phyloP scores from a whole-genome alignment of 2,888 invertebrate genomes.

The Lapara coniferarum region DNA sequence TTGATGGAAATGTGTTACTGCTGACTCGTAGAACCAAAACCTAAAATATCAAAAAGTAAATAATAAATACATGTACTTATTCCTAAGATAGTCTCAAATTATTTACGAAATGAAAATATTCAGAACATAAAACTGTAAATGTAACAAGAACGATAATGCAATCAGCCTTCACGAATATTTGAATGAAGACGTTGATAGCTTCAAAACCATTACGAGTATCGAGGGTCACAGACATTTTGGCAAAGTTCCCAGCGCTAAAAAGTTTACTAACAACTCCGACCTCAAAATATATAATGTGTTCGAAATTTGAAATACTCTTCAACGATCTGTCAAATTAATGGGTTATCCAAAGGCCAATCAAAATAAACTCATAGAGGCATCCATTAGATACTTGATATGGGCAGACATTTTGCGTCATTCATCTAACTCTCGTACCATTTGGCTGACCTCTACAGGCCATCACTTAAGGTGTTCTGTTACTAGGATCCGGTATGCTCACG shows the following conservation, averaged over 20 bases:
- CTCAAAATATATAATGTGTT: neutral
- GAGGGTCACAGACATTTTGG: slow-evolving; percentile 2
- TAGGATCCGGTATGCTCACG: slow-evolving; percentile 28
- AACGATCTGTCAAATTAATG: slow-evolving; percentile 16
- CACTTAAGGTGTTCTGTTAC: slow-evolving; percentile 66
- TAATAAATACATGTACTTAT: no score
- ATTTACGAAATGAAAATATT: no score
- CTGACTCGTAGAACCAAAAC: no score
- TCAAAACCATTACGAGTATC: slow-evolving; percentile 5
- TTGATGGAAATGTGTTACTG: no score
- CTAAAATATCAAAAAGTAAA: no score
- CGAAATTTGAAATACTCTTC: neutral
- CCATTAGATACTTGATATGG: slow-evolving; percentile 65
- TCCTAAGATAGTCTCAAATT: no score
- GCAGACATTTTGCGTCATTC: slow-evolving; percentile 45
- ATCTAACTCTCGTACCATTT: slow-evolving; percentile 39
- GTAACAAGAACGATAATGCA: neutral
- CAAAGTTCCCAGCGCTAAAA: slow-evolving; percentile 12
- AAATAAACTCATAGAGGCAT: slow-evolving; percentile 39
- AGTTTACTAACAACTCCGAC: slow-evolving; percentile 10
- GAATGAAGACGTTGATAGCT: neutral
- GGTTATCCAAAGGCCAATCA: slow-evolving; percentile 36
- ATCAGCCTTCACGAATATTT: neutral
- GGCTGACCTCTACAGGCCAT: slow-evolving; percentile 42
- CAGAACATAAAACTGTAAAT: no score